Evolutionary conservation across 2,888 invertebrate genomes (phyloP).

Genomic region (Aspidiotus rigidus): DNA sequence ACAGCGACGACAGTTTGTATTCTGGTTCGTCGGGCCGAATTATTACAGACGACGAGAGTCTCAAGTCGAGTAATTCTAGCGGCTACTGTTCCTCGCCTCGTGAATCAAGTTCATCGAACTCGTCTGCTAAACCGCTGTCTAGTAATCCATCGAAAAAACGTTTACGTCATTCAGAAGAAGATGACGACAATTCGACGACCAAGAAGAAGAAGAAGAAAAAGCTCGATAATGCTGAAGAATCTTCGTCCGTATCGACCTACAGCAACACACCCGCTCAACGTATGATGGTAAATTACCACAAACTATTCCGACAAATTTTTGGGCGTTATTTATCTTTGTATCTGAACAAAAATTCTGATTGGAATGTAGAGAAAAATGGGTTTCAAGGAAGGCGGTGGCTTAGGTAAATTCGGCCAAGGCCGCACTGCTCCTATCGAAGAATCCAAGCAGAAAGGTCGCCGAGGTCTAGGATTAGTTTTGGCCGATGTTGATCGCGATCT

Average conservation of each 20-base stretch:
- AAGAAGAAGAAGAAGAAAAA: slow-evolving; percentile 19
- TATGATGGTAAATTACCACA: slow-evolving; percentile 25
- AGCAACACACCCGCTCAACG: slow-evolving; percentile 10
- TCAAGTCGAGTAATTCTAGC: no score
- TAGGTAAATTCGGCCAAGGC: slow-evolving; percentile 79
- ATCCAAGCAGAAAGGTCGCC: slow-evolving; percentile 68
- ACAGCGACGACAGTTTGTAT: not conserved
- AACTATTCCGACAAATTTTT: not conserved
- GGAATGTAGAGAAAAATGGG: slow-evolving; percentile 61
- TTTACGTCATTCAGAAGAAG: slow-evolving; percentile 4
- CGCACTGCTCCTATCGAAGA: slow-evolving; percentile 67
- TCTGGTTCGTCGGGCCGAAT: no score
- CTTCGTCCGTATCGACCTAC: slow-evolving; percentile 4
- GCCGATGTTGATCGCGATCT: slow-evolving; percentile 46
- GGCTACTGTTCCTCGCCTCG: not conserved
- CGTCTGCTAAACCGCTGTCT: not conserved
- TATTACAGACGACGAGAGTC: no score
- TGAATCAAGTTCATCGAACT: not conserved
- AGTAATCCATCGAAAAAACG: slow-evolving; percentile 13
- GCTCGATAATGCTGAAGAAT: not conserved
- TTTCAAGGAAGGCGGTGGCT: slow-evolving; percentile 66
- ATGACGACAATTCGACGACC: not conserved
- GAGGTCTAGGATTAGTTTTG: slow-evolving; percentile 66
- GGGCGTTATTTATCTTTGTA: no score
- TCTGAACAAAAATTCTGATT: not conserved